Percentiles rank a stretch among this genome's conserved stretches.
These are phyloP conservation scores for Ceratitis capitata DNA, from an alignment of 1,140 invertebrate species.

Conservation along the genomic window DNA sequence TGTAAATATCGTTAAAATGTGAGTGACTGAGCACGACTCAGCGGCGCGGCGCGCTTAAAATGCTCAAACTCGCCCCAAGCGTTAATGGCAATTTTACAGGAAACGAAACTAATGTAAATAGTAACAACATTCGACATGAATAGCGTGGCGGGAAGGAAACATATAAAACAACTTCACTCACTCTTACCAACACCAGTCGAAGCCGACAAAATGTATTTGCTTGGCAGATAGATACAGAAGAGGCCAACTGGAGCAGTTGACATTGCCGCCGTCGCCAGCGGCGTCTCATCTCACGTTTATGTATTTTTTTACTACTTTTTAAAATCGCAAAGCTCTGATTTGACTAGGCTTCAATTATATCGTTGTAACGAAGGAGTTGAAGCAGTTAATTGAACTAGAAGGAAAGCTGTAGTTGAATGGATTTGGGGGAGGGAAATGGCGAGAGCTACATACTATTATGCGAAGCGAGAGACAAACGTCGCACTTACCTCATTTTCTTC, in stretches of 20 bases:
- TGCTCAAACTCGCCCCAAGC: neutral
- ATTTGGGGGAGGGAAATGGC: neutral
- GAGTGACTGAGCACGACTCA: slow-evolving; percentile 14
- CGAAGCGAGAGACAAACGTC: no score
- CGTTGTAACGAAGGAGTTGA: slow-evolving; percentile 11
- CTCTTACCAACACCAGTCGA: neutral
- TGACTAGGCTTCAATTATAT: neutral
- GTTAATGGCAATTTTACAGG: neutral
- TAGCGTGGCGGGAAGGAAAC: slow-evolving; percentile 3
- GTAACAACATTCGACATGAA: slow-evolving; percentile 23
- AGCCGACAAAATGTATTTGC: neutral
- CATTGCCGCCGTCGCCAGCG: slow-evolving; percentile 7
- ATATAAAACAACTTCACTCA: neutral
- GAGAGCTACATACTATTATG: neutral
- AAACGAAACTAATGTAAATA: slow-evolving; percentile 15
- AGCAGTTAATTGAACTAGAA: slow-evolving; percentile 31
- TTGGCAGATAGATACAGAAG: no score
- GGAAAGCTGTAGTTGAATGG: neutral
- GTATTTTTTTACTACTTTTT: neutral
- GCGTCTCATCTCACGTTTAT: neutral
- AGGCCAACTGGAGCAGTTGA: neutral
- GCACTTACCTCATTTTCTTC: neutral
- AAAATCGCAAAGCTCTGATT: no score
- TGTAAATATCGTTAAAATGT: slow-evolving; percentile 35
- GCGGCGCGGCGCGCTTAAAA: neutral